Evolutionary conservation across 2,888 invertebrate species (phyloP), one percentile per base, ranked within the genome.

Genomic region (Geophilus truncorum): DNA sequence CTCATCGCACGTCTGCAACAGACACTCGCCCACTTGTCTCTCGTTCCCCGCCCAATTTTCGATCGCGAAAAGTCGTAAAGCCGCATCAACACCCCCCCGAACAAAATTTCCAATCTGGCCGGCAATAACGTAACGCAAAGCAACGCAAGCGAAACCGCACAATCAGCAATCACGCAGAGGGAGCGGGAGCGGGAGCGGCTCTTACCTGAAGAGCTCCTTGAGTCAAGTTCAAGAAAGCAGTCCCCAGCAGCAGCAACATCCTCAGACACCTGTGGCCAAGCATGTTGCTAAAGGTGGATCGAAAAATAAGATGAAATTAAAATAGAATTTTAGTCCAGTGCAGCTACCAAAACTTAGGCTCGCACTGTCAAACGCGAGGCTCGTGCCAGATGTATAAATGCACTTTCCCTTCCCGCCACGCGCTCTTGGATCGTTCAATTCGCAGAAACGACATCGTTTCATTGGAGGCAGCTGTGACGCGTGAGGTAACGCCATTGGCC

Each of bases 391-490:
- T 18, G 10, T 70, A 70, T 70, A 70, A 70, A 70, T 70, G 28
- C 28, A 0, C 70, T 70, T 70, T 70, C 21, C 51, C 51, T 51
- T 70, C 70, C 70, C 70, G 70, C 70, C 70, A 25, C 12, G 70
- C 70, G 2, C 70, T 28, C 28, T 70, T 70, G 25, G 70, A 25
- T 23, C 28, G 70, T 70, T 28, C 70, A 70, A 70, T 70, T 70
- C 70, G 70, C 2, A 70, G 28, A 70, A 70, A n/a, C 70, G 12
- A 28, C 70, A 12, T 28, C 28, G 12, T 25, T 23, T n/a, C 70
- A 70, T 70, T 70, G 70, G 70, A 10, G n/a, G 70, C 70, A 70
- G 70, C 70, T 70, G 70, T 28, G 70, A 25, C 23, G 70, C 70
- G 70, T 28, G 3, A 2, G 25, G 25, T 12, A 7, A 15, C 28